Conservation (phyloP, 1,140 invertebrate genomes). For the Aphaenogaster rudis region DNA sequence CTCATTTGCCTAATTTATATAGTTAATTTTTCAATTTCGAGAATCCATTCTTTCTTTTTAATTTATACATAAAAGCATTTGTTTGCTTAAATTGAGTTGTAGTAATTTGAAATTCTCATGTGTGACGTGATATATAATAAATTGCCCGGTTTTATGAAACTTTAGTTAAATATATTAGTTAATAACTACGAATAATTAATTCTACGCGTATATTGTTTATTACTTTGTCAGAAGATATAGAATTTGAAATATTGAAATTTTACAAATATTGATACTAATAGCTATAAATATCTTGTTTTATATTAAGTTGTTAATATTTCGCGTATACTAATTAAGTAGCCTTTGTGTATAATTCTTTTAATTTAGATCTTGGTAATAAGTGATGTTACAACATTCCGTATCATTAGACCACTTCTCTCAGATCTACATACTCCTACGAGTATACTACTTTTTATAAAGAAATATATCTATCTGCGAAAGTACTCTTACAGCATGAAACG, state of each 20-base stretch:
- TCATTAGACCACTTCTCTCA: background rate
- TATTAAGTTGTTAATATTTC: conserved; percentile 5
- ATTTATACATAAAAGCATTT: background rate
- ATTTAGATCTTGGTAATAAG: background rate
- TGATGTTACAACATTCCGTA: background rate
- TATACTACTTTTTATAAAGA: background rate
- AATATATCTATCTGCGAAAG: background rate
- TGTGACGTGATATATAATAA: background rate
- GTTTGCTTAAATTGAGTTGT: background rate
- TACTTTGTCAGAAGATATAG: background rate
- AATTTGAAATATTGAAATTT: background rate
- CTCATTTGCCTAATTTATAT: too few relatives aligned
- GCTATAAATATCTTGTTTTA: background rate
- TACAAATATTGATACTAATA: background rate
- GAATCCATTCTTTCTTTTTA: too few relatives aligned
- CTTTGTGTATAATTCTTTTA: background rate
- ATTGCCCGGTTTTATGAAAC: background rate
- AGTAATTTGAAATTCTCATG: background rate
- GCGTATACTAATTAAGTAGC: background rate
- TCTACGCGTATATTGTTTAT: background rate
- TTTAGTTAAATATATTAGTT: background rate
- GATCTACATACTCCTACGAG: background rate
- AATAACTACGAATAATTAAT: conserved; percentile 6
- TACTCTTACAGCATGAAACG: background rate
- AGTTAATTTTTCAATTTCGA: too few relatives aligned